Percentiles rank a stretch among this genome's conserved stretches.
phyloP scores from a whole-genome alignment of 2,888 invertebrate genomes.

The Rhamphomyia laevipes region DNA sequence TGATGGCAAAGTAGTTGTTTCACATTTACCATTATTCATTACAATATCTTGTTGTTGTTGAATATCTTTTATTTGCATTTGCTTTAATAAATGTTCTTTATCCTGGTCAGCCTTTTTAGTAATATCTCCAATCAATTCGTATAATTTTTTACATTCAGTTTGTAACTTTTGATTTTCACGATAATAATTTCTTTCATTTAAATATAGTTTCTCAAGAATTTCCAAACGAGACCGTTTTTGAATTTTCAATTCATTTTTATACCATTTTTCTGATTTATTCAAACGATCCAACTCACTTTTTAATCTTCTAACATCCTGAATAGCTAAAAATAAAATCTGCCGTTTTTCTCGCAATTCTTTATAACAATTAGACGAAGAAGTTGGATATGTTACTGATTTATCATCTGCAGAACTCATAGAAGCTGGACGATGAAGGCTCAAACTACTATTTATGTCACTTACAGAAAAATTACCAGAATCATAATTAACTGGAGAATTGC shows the following conservation, averaged over 20 bases:
- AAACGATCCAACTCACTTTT: slow-evolving; percentile 31
- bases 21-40: background rate
- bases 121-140: slow-evolving; percentile 23
- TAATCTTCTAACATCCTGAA: slow-evolving; percentile 26
- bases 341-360: slow-evolving; percentile 15
- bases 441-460: slow-evolving; percentile 10
- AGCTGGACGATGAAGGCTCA: slow-evolving; percentile 4
- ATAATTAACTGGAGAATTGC: slow-evolving; percentile 11
- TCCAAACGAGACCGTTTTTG: slow-evolving; percentile 30
- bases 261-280: slow-evolving; percentile 34
- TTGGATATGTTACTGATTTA: slow-evolving; percentile 4
- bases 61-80: background rate
- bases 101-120: slow-evolving; percentile 17
- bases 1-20: background rate
- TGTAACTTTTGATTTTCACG: slow-evolving; percentile 31
- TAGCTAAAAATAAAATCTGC: slow-evolving; percentile 21
- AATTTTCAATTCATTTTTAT: slow-evolving; percentile 28
- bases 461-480: slow-evolving; percentile 16
- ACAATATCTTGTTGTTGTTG: background rate
- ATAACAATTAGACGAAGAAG: slow-evolving; percentile 4
- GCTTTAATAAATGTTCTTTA: slow-evolving; percentile 1
- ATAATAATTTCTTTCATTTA: slow-evolving; percentile 32
- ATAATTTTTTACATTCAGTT: slow-evolving; percentile 25
- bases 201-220: slow-evolving; percentile 30
- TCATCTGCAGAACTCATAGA: slow-evolving; percentile 11